Base-by-base conservation (phyloP, 2,888 invertebrate species). In the Muschampia plurimacula region DNA sequence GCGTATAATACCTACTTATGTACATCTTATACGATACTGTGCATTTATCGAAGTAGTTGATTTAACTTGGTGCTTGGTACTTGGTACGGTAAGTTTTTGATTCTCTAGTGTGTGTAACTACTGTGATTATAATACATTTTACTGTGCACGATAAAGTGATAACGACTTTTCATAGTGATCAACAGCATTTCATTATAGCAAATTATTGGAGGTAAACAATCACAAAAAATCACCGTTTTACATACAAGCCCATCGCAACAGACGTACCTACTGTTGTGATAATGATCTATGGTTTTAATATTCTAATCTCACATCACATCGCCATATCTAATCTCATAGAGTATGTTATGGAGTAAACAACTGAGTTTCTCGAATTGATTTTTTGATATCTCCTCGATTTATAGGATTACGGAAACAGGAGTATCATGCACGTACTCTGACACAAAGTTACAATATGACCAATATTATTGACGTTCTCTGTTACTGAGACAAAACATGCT, bases 381-480 rank as follows among this genome's bases (percentile, higher is more conserved):
- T 39, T 39, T 6, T 6, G 7, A 6, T 7, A 39, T 39, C 39
- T 4, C 39, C 39, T 4, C 39, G 6, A 7, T 4, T 39, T 39
- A 7, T 7, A 39, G 39, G 32, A 62, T 62, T 60, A 52, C 52
- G 64, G 28, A 68, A 64, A 73, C 68, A 71, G 55, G 66, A 60
- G 15, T 41, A 62, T 66, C 71, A 71, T 71, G 71, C 71, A 77
- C 73, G 74, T 28, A 63, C 67, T 55, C 15, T 39, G 36, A 66
- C 62, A 72, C 22, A 66, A 10, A 22, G 55, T 67, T 67, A 60
- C 68, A 6, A 28, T 60, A 46, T 49, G 7, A 15, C n/a, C 41
- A 41, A 46, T 6, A 52, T 41, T 46, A 57, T 70, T 57, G 57
- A 57, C 55, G 55, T 44, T 70, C 15, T 41, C 44, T 22, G 13